Evolutionary conservation across 2,888 invertebrate genomes (phyloP).

Genomic region (Melanostoma mellinum): DNA sequence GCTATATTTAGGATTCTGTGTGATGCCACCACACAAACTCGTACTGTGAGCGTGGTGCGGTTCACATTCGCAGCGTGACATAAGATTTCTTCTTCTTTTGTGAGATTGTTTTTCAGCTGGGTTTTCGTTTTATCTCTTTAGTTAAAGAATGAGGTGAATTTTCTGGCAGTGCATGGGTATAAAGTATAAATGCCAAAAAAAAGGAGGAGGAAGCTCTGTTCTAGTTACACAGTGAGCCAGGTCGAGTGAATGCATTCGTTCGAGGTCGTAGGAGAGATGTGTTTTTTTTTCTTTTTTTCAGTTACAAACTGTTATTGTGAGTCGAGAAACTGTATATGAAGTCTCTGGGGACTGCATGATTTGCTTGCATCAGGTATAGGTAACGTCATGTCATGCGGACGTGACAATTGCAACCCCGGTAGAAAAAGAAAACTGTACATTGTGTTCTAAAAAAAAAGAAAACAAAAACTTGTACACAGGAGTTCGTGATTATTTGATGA

Average conservation of each 20-base stretch:
- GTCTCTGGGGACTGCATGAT: background rate
- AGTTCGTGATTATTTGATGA: conserved; percentile 33
- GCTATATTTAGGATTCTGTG: conserved; percentile 36
- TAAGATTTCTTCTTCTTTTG: conserved; percentile 55
- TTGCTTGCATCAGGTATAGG: conserved; percentile 1
- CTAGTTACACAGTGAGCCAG: conserved; percentile 42
- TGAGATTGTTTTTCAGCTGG: conserved; percentile 22
- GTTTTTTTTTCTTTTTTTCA: background rate
- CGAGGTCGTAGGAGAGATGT: conserved; percentile 51
- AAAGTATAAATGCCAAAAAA: conserved; percentile 43
- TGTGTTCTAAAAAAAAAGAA: conserved; percentile 29
- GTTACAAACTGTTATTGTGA: background rate
- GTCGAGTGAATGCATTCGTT: conserved; percentile 56
- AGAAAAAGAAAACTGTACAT: background rate
- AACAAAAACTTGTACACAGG: background rate
- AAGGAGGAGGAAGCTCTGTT: conserved; percentile 56
- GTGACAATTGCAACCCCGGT: conserved; percentile 42
- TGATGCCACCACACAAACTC: background rate
- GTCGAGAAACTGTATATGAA: background rate
- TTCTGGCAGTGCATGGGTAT: conserved; percentile 55
- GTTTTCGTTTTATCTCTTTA: conserved; percentile 45
- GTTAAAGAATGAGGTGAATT: conserved; percentile 63
- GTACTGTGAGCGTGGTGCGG: background rate
- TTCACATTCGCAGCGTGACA: conserved; percentile 61
- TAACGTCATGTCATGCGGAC: conserved; percentile 5